phyloP scores from a whole-genome alignment of 2,888 invertebrate genomes.

The Yponomeuta plumbellus region DNA sequence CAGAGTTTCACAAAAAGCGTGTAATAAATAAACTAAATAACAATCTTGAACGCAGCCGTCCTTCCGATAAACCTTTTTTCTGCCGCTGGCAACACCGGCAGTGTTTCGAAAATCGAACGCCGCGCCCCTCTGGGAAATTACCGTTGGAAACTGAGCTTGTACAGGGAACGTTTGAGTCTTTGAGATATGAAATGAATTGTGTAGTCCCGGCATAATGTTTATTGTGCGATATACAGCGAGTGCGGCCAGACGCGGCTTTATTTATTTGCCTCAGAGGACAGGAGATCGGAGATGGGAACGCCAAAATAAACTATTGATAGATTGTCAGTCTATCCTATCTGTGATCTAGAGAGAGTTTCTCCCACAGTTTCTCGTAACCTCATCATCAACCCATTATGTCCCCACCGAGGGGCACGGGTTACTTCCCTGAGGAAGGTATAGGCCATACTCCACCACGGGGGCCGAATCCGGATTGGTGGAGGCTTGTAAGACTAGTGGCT shows the following conservation, averaged over 20 bases:
- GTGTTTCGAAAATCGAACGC: conserved; percentile 43
- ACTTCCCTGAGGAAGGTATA: too few species aligned
- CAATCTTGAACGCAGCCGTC: background rate
- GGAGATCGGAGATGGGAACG: background rate
- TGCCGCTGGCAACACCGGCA: conserved; percentile 37
- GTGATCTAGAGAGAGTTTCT: too few species aligned
- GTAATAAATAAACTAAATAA: too few species aligned
- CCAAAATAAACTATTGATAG: background rate
- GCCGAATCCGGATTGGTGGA: too few species aligned
- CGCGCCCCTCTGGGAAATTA: conserved; percentile 53
- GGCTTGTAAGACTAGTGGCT: too few species aligned
- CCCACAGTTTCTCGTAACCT: too few species aligned
- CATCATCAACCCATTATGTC: too few species aligned
- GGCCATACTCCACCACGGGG: too few species aligned
- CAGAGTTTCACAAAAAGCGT: too few species aligned
- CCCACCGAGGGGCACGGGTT: too few species aligned
- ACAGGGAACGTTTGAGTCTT: background rate
- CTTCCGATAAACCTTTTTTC: background rate
- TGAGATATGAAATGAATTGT: conserved; percentile 14
- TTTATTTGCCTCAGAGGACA: background rate
- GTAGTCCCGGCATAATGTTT: background rate
- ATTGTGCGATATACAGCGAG: background rate
- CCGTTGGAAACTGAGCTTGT: conserved; percentile 26
- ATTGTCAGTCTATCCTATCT: background rate
- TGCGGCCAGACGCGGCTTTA: background rate